Evolutionary conservation across 2,113 vertebrate species (phyloP), one percentile per base, ranked within the genome.

Genomic region (Gallinago jamesoni): DNA sequence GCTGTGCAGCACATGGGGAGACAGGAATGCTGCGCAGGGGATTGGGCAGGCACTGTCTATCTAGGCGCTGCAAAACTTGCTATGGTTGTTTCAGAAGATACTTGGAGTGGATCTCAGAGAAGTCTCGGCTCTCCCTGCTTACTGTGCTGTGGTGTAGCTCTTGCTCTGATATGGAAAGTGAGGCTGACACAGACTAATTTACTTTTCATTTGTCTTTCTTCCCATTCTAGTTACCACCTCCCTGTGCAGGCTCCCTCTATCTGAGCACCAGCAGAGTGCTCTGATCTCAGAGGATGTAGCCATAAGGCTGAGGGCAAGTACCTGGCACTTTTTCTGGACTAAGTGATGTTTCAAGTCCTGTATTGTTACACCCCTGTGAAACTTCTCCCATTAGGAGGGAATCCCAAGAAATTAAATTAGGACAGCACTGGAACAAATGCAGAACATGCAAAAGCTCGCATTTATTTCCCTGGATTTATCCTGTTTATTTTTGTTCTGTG

Each of bases 351-450:
- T 66, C 33, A 21, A 39, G 33, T 52, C 17, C 41, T 55, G 18
- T 1, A 1, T 17, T 63, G 13, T 35, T 47, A 76, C 6, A 8
- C 2, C 5, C 4, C 24, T 14, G 2, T n/a, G 47, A 31, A 86
- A 50, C 20, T 59, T 55, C 33, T 67, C 23, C 16, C 19, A 21
- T 60, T n/a, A 47, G 3, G 1, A 3, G 5, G 10, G 41, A 88
- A 85, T 50, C 35, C 23, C 9, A 35, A 31, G 9, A 70, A 84
- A 68, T 43, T 76, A 78, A 84, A 21, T 60, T n/a, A 73, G 20
- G 24, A 10, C 17, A 93, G 20, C 31, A 45, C 20, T 56, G 13
- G 10, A 60, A 53, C 21, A 81, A 89, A 84, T 56, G 8, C 33
- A 77, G 33, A 6, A 45, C 10, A 43, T 55, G 19, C 8, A 56